Evolutionary conservation across 2,888 invertebrate species (phyloP).

Genomic region (Pachliopta kotzebuea): DNA sequence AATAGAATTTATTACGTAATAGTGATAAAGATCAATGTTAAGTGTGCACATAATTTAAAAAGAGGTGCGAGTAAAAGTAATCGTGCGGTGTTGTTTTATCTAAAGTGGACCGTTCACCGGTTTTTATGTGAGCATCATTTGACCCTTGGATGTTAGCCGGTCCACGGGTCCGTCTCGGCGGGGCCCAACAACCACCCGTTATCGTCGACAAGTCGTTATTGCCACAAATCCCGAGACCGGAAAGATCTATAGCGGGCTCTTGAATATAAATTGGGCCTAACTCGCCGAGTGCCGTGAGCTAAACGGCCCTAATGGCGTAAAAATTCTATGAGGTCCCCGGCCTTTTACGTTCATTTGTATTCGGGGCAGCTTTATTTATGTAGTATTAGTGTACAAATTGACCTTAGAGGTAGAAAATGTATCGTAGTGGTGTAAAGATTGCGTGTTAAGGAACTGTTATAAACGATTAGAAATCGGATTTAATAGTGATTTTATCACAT

Average conservation of each 20-base stretch:
- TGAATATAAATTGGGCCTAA: constrained; percentile 38
- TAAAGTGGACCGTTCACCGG: constrained; percentile 51
- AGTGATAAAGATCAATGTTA: too few relatives aligned
- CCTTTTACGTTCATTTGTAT: too few relatives aligned
- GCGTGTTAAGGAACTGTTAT: neutral
- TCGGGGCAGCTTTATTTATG: neutral
- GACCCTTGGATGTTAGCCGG: constrained; percentile 30
- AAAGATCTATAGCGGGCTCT: constrained; percentile 30
- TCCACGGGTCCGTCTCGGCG: constrained; percentile 33
- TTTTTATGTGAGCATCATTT: constrained; percentile 49
- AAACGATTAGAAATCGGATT: neutral
- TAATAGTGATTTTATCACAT: neutral
- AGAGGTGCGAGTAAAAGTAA: too few relatives aligned
- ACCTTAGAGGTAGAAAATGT: constrained; percentile 4
- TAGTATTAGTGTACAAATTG: constrained; percentile 11
- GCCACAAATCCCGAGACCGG: constrained; percentile 35
- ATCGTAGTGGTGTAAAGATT: neutral
- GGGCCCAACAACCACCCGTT: constrained; percentile 33
- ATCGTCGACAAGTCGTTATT: constrained; percentile 34
- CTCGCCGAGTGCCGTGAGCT: constrained; percentile 20
- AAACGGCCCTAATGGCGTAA: constrained; percentile 29
- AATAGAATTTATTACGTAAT: too few relatives aligned
- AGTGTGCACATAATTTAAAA: too few relatives aligned
- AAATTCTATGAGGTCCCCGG: constrained; percentile 32
- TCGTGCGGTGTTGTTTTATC: constrained; percentile 40